phyloP scores from a whole-genome alignment of 2,113 vertebrate genomes.

The Cochlearius cochlearius region DNA sequence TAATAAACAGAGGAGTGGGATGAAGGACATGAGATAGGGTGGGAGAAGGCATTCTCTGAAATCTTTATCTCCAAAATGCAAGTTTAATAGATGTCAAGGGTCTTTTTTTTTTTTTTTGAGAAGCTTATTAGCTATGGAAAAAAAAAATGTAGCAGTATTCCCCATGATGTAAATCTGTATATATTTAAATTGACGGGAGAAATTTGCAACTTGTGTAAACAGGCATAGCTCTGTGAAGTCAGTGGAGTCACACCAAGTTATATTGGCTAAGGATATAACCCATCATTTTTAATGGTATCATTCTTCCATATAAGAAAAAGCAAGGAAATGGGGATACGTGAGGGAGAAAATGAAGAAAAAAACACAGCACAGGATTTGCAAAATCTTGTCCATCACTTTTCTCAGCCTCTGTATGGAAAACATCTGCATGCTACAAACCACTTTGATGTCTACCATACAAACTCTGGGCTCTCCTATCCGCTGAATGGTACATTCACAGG shows the following conservation, averaged over 20 bases:
- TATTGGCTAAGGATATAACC: neutral
- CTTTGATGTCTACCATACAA: slow-evolving; percentile 3
- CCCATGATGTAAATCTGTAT: slow-evolving; percentile 1
- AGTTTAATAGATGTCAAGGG: neutral
- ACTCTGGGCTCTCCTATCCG: neutral
- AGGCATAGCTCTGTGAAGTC: neutral
- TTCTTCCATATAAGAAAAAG: neutral
- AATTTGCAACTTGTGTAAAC: slow-evolving; percentile 17
- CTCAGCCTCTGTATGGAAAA: slow-evolving; percentile 10
- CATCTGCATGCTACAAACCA: neutral
- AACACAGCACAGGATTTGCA: neutral
- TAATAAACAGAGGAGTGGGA: neutral
- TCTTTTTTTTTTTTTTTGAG: neutral
- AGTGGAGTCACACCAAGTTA: neutral
- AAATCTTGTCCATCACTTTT: neutral
- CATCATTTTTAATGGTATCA: neutral
- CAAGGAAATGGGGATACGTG: neutral
- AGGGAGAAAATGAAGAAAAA: neutral
- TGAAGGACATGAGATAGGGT: neutral
- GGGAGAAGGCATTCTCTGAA: neutral
- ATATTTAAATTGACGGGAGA: slow-evolving; percentile 2
- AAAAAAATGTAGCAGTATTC: neutral
- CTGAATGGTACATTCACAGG: slow-evolving; percentile 15
- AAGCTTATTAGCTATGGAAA: neutral
- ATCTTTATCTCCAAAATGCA: neutral